A percentile compares a stretch with the other conserved stretches of the same genome.
These are phyloP conservation scores for Hafferia zeledoni DNA, from an alignment of 2,797 vertebrate species.

Conservation along the genomic window DNA sequence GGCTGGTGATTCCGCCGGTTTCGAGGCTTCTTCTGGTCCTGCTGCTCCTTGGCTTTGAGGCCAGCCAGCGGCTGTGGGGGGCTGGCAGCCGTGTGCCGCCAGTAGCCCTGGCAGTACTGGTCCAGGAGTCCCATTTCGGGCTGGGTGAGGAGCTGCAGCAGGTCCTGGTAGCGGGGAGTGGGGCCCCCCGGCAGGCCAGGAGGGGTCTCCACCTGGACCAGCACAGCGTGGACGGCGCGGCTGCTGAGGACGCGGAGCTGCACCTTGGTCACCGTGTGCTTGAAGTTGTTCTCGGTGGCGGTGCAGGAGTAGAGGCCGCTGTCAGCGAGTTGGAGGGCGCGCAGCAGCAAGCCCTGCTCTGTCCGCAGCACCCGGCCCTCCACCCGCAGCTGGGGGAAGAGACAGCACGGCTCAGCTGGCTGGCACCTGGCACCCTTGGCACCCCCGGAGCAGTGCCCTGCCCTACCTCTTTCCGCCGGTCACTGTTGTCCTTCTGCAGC, in stretches of 20 bases:
- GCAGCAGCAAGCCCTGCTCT: conserved; percentile 92
- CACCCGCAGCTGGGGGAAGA: conserved; percentile 74
- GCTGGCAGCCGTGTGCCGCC: conserved; percentile 85
- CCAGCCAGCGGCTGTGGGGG: conserved; percentile 81
- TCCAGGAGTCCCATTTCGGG: conserved; percentile 98
- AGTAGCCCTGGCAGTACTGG: conserved; percentile 99
- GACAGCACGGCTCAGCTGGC: not conserved
- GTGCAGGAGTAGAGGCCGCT: conserved; percentile 95
- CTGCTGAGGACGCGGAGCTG: conserved; percentile 91
- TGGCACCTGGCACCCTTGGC: accelerated
- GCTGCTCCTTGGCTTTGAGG: conserved; percentile 87
- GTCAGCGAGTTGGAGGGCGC: conserved; percentile 89
- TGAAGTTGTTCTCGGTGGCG: conserved; percentile 98
- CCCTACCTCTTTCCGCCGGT: conserved; percentile 93
- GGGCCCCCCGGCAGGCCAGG: conserved; percentile 69
- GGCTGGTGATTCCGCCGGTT: conserved; percentile 94
- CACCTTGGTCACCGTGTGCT: conserved; percentile 91
- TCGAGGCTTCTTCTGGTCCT: conserved; percentile 94
- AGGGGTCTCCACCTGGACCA: conserved; percentile 69
- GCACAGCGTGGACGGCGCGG: conserved; percentile 89
- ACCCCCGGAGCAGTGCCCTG: accelerated
- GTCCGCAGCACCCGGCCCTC: conserved; percentile 93
- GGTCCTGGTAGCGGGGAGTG: conserved; percentile 92
- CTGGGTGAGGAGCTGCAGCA: conserved; percentile 95
- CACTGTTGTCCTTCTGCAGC: conserved; percentile 93